Evolutionary conservation across 2,797 vertebrate species (phyloP), one percentile per base, ranked within the genome.

Genomic region (Ctenochaetus hawaiiensis): DNA sequence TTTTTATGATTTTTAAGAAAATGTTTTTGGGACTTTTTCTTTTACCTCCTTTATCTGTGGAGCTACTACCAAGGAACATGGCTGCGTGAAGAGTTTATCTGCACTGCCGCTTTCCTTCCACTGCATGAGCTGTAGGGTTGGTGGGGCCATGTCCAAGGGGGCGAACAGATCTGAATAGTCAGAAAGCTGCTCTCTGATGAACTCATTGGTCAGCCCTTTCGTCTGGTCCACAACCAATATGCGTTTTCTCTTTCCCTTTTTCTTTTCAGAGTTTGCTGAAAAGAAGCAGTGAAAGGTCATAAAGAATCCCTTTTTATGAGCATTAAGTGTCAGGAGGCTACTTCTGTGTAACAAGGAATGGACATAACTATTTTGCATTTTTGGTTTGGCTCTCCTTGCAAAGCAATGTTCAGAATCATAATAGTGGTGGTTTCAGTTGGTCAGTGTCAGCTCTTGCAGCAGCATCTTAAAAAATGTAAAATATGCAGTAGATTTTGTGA

Each of bases 71-170:
- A 78, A 17, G 23, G 77, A 86, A 69, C 93, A 94, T 0, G 89
- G 86, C 60, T 82, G 90, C 12, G 76, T 52, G 23, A 95, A 89
- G 41, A 96, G 92, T 73, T 84, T 87, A 56, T 85, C 67, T 39
- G 83, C 92, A 2, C 84, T 71, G 17, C 94, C 93, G n/a, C 58
- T 90, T 67, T 92, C 90, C 81, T 93, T 94, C 94, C 94, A 95
- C 20, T 88, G 82, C 93, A 95, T 94, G 54, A 95, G 92, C 80
- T 88, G 77, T 43, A 49, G 64, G 7, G 94, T 95, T 0, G 95
- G 95, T 0, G 95, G 95, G 23, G 95, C 94, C 74, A 95, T 88
- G 76, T 94, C 91, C 72, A 95, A 23, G 5, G 80, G 6, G 8
- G 8, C 34, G 2, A 93, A 5, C 74, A 96, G 75, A 52, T 95